Evolutionary conservation across 2,797 vertebrate species (phyloP).

Genomic region (Leuciscus waleckii): DNA sequence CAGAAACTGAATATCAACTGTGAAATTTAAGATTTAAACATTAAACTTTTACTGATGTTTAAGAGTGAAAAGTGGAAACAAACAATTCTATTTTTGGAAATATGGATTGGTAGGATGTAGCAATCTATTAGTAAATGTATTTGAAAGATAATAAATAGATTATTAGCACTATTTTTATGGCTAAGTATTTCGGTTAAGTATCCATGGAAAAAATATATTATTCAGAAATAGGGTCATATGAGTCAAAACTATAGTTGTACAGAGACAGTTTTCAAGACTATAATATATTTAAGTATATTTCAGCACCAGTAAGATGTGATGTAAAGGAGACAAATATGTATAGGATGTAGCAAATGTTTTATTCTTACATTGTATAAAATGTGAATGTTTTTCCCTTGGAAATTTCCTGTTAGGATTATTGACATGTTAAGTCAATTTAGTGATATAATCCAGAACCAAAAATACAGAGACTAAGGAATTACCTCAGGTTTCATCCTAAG

Average conservation of each 20-base stretch:
- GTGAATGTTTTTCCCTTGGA: slow-evolving; percentile 16
- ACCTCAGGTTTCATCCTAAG: slow-evolving; percentile 38
- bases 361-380: slow-evolving; percentile 32
- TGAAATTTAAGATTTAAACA: slow-evolving; percentile 21
- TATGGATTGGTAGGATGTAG: slow-evolving; percentile 24
- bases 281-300: slow-evolving; percentile 14
- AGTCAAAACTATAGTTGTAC: slow-evolving; percentile 19
- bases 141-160: slow-evolving; percentile 29
- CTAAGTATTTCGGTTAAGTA: slow-evolving; percentile 11
- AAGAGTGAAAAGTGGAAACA: neutral
- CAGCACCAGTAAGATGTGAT: neutral
- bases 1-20: slow-evolving; percentile 41
- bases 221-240: neutral
- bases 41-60: neutral
- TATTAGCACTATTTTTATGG: slow-evolving; percentile 41
- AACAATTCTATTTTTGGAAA: slow-evolving; percentile 39
- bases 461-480: slow-evolving; percentile 9
- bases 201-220: neutral
- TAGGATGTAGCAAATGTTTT: slow-evolving; percentile 51
- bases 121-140: slow-evolving; percentile 11
- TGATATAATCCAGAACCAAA: slow-evolving; percentile 26
- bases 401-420: neutral
- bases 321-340: slow-evolving; percentile 31
- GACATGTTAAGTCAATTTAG: neutral
- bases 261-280: slow-evolving; percentile 1